These are phyloP conservation scores for Diabrotica virgifera DNA, from an alignment of 1,140 invertebrate species.

Conservation along the genomic window DNA sequence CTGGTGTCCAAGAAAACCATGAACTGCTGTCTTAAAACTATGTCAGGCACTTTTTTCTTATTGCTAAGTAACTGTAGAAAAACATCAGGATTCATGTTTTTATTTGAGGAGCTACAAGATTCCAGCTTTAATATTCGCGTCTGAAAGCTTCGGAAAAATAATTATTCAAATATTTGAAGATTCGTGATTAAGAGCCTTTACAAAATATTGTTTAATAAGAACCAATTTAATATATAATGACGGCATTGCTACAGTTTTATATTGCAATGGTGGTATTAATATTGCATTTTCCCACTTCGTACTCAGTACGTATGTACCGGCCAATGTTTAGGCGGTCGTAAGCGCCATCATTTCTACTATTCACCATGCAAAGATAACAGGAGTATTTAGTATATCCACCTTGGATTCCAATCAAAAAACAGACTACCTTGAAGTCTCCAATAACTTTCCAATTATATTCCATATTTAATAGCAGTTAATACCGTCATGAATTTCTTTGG, in stretches of 20 bases:
- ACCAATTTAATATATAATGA: not conserved
- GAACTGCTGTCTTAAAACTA: constrained; percentile 34
- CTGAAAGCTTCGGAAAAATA: constrained; percentile 8
- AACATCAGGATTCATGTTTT: not conserved
- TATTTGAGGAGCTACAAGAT: constrained; percentile 11
- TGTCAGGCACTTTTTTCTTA: constrained; percentile 9
- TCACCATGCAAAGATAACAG: not conserved
- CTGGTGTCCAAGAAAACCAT: constrained; percentile 36
- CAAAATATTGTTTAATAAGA: constrained; percentile 12
- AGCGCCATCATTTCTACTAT: not conserved
- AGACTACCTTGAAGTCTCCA: too few species aligned
- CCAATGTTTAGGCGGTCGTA: not conserved
- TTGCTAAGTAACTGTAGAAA: not conserved
- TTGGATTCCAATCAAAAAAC: too few species aligned
- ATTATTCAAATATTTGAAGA: constrained; percentile 8
- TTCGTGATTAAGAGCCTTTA: constrained; percentile 5
- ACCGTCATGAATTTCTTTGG: too few species aligned
- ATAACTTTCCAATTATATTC: too few species aligned
- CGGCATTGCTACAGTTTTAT: too few species aligned
- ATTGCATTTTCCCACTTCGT: not conserved
- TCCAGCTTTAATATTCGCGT: constrained; percentile 3
- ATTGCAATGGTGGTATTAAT: too few species aligned
- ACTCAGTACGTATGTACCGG: not conserved
- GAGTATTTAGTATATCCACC: not conserved
- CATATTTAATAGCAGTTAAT: too few species aligned